Percentiles rank a stretch among this genome's conserved stretches.
These are phyloP conservation scores for Spodoptera picta DNA, from an alignment of 2,888 invertebrate genomes.

Conservation along the genomic window DNA sequence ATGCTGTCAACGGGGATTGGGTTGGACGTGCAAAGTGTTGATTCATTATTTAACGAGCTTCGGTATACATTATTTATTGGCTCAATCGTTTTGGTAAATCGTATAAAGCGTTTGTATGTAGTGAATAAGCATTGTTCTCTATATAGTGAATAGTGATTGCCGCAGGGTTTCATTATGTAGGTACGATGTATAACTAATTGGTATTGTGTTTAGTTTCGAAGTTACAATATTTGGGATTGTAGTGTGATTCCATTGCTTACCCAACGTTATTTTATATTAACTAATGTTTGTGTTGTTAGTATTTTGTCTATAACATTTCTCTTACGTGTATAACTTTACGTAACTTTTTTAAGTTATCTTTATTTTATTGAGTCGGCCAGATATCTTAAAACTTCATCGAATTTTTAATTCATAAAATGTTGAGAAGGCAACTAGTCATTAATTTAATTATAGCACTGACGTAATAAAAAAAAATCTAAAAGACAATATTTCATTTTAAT, in stretches of 20 bases:
- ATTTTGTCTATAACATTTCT: no score
- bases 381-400: no score
- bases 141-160: conserved; percentile 17
- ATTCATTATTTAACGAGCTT: conserved; percentile 45
- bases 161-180: conserved; percentile 28
- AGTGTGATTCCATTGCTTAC: not conserved
- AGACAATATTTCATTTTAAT: no score
- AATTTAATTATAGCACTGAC: no score
- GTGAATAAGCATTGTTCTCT: conserved; percentile 19
- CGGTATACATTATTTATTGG: conserved; percentile 39
- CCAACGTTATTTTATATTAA: not conserved
- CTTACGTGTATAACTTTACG: no score
- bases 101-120: conserved; percentile 20
- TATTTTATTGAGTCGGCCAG: no score
- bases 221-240: not conserved
- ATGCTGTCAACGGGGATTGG: conserved; percentile 27
- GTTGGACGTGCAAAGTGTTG: conserved; percentile 14
- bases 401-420: no score
- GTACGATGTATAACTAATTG: conserved; percentile 1
- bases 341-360: no score
- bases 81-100: conserved; percentile 25
- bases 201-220: conserved; percentile 14
- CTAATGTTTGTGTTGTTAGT: not conserved
- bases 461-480: no score
- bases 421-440: no score